Evolutionary conservation across 1,140 invertebrate genomes (phyloP).

Genomic region (Diuraphis noxia): DNA sequence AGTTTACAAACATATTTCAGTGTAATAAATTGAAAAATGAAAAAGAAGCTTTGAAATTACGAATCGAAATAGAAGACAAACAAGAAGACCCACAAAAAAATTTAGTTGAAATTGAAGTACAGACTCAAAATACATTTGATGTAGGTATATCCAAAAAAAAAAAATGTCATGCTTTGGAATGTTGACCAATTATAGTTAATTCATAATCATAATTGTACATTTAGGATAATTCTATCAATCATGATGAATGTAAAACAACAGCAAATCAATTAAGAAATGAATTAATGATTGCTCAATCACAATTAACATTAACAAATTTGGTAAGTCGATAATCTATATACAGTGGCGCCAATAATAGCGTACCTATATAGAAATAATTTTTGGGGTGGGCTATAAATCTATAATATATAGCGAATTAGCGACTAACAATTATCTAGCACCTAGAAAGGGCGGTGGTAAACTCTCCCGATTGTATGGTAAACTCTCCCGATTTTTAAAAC

Average conservation of each 20-base stretch:
- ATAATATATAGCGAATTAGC: no score
- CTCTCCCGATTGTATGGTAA: no score
- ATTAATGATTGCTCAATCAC: slow-evolving; percentile 5
- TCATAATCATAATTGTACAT: not conserved
- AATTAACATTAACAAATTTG: slow-evolving; percentile 37
- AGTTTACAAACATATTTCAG: slow-evolving; percentile 23
- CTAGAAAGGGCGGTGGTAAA: no score
- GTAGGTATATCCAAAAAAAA: not conserved
- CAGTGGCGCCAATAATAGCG: no score
- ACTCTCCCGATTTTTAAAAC: no score
- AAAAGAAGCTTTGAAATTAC: slow-evolving; percentile 27
- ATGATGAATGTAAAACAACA: slow-evolving; percentile 34
- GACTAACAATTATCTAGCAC: no score
- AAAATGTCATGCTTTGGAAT: not conserved
- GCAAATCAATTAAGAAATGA: slow-evolving; percentile 16
- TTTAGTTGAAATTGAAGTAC: slow-evolving; percentile 38
- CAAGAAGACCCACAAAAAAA: not conserved
- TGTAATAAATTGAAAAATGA: slow-evolving; percentile 31
- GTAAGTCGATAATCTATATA: not conserved
- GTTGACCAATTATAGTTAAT: not conserved
- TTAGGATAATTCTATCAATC: slow-evolving; percentile 30
- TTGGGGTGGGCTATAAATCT: no score
- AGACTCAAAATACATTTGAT: not conserved
- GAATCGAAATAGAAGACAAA: not conserved
- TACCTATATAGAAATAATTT: no score